Conservation (phyloP, 2,888 invertebrate genomes). For the Crocallis elinguaria region DNA sequence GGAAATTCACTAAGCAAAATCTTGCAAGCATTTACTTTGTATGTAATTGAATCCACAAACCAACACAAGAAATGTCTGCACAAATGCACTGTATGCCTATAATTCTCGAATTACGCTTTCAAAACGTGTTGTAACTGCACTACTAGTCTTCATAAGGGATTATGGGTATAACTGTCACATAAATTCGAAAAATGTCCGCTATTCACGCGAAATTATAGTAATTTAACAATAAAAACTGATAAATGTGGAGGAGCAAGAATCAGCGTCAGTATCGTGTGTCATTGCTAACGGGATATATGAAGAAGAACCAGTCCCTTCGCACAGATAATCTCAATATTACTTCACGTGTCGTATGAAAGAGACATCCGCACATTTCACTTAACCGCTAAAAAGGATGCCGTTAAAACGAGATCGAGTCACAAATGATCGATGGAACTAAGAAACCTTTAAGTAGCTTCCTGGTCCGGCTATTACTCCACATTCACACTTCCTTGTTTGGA, state of each 20-base stretch:
- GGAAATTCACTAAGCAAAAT: slow-evolving; percentile 3
- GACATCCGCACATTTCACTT: slow-evolving; percentile 39
- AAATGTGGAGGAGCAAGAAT: slow-evolving; percentile 49
- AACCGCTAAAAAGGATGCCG: slow-evolving; percentile 52
- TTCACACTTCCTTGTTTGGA: slow-evolving; percentile 70
- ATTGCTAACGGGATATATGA: slow-evolving; percentile 60
- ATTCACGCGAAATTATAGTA: slow-evolving; percentile 55
- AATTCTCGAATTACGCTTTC: slow-evolving; percentile 44
- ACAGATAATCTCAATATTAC: slow-evolving; percentile 44
- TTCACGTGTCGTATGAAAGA: slow-evolving; percentile 15
- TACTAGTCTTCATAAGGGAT: slow-evolving; percentile 49
- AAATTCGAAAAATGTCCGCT: slow-evolving; percentile 58
- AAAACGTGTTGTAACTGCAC: slow-evolving; percentile 49
- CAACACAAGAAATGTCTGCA: background rate
- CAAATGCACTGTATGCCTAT: slow-evolving; percentile 23
- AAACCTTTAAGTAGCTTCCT: slow-evolving; percentile 63
- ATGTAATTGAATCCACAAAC: slow-evolving; percentile 3
- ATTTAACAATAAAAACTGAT: slow-evolving; percentile 45
- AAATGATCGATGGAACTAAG: slow-evolving; percentile 62
- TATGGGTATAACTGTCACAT: slow-evolving; percentile 55
- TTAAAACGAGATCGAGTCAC: slow-evolving; percentile 46
- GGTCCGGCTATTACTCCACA: slow-evolving; percentile 63
- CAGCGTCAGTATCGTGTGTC: slow-evolving; percentile 56
- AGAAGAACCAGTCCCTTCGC: slow-evolving; percentile 51
- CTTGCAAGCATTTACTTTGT: slow-evolving; percentile 9